Percentiles rank a stretch among this genome's conserved stretches.
phyloP scores from a whole-genome alignment of 2,113 vertebrate species.

The Lophochroa leadbeateri region DNA sequence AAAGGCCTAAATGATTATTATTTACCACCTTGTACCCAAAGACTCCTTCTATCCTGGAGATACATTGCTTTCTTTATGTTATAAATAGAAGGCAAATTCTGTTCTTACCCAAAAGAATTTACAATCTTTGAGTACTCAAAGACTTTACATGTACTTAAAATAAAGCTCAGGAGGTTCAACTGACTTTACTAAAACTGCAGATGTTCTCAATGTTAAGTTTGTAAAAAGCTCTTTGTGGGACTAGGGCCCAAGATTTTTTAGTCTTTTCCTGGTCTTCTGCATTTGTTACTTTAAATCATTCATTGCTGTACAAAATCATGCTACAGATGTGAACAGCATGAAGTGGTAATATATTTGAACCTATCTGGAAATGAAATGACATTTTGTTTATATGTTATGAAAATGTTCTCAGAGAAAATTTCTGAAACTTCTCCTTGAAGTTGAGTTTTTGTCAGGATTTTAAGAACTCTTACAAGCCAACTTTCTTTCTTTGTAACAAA shows the following conservation, averaged over 20 bases:
- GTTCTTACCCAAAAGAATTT: not conserved
- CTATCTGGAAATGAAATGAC: not conserved
- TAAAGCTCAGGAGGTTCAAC: not conserved
- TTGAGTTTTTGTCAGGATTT: not conserved
- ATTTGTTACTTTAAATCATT: not conserved
- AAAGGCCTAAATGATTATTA: not conserved
- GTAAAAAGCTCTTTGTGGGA: not conserved
- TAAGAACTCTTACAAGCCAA: not conserved
- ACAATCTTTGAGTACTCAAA: not conserved
- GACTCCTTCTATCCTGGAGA: not conserved
- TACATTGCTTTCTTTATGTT: not conserved
- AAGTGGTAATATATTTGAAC: not conserved
- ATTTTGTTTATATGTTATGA: not conserved
- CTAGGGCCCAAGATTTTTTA: not conserved
- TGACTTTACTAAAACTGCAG: not conserved
- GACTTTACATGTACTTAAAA: not conserved
- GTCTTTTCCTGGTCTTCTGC: not conserved
- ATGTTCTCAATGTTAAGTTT: not conserved
- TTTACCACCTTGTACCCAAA: not conserved
- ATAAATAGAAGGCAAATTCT: not conserved
- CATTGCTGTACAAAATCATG: not conserved
- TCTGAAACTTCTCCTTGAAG: not conserved
- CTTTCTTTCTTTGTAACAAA: not conserved
- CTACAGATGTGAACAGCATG: not conserved
- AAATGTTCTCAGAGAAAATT: not conserved